Base-by-base conservation (phyloP, 2,797 vertebrate species). In the Tapirus indicus region DNA sequence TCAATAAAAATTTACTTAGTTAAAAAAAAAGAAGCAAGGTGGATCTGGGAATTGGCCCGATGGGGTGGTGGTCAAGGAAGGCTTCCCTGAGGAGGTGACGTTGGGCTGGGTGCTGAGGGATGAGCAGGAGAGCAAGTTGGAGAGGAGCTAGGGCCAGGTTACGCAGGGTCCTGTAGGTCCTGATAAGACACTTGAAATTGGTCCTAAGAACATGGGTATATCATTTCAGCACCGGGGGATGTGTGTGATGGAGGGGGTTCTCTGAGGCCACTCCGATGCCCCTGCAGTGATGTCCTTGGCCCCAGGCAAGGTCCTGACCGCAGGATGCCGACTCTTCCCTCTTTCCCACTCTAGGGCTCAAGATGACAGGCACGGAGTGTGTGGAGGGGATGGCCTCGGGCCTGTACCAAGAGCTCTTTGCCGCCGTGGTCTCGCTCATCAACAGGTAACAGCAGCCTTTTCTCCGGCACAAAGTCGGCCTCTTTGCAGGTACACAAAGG, bases 341-440 rank as follows among this genome's bases (percentile, higher is more conserved):
- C 62, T 84, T 80, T 7, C 0, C 17, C 4, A n/a, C 44, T 72
- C 69, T 97, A 99, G 99, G 99, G 78, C 99, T 99, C 1, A 99
- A 99, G 98, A 91, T 99, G 98, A 99, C 99, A 0, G 99, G 99
- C 0, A 72, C 96, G 88, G 99, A 99, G 98, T 99, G 99, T 52
- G 99, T 99, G 17, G 98, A 99, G 18, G 99, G 99, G 0, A 99
- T 99, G 99, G 99, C 99, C 3, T 98, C 99, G 0, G 99, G 99
- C 62, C 99, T 99, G 47, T 99, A 99, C 1, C 99, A 99, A 49
- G 99, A 99, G 87, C 99, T 99, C 52, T 99, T 99, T 79, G 99
- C 98, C 0, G 94, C 98, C 0, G n/a, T 99, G 0, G 99, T 99
- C 47, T 99, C 99, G 0, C 99, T 99, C 64, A 99, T 99, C 98